Percentiles rank a stretch among this genome's conserved stretches.
phyloP scores from a whole-genome alignment of 2,888 invertebrate species.

The Erebia ligea region DNA sequence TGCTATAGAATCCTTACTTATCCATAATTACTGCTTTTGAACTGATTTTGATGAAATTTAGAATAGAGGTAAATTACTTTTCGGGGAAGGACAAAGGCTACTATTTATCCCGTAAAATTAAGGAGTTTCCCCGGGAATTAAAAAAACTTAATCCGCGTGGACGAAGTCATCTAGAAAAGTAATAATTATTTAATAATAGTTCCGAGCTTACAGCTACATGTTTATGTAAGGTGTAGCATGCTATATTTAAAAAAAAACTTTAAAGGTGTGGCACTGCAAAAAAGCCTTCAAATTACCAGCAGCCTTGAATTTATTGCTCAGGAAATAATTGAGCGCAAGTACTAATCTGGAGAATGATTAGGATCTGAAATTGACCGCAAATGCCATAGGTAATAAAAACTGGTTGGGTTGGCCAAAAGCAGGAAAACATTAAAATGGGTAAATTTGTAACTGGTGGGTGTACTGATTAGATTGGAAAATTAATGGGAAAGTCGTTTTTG shows the following conservation, averaged over 20 bases:
- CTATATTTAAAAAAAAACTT: background rate
- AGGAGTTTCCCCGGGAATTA: too few relatives aligned
- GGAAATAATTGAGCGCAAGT: slow-evolving; percentile 35
- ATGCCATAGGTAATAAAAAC: slow-evolving; percentile 36
- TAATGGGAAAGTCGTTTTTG: slow-evolving; percentile 10
- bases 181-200: too few relatives aligned
- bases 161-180: too few relatives aligned
- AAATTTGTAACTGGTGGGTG: background rate
- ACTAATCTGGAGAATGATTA: slow-evolving; percentile 36
- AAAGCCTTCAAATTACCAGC: slow-evolving; percentile 24
- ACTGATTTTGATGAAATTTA: too few relatives aligned
- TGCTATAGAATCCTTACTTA: too few relatives aligned
- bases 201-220: too few relatives aligned
- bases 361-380: slow-evolving; percentile 33
- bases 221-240: too few relatives aligned
- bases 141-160: too few relatives aligned
- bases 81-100: too few relatives aligned
- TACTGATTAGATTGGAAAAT: slow-evolving; percentile 2
- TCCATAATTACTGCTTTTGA: too few relatives aligned
- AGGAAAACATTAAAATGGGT: slow-evolving; percentile 27
- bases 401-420: slow-evolving; percentile 23
- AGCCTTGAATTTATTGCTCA: slow-evolving; percentile 37
- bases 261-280: slow-evolving; percentile 18
- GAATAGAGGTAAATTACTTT: too few relatives aligned
- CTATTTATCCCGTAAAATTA: too few relatives aligned